Evolutionary conservation across 2,888 invertebrate genomes (phyloP).

Genomic region (Steinernema carpocapsae): DNA sequence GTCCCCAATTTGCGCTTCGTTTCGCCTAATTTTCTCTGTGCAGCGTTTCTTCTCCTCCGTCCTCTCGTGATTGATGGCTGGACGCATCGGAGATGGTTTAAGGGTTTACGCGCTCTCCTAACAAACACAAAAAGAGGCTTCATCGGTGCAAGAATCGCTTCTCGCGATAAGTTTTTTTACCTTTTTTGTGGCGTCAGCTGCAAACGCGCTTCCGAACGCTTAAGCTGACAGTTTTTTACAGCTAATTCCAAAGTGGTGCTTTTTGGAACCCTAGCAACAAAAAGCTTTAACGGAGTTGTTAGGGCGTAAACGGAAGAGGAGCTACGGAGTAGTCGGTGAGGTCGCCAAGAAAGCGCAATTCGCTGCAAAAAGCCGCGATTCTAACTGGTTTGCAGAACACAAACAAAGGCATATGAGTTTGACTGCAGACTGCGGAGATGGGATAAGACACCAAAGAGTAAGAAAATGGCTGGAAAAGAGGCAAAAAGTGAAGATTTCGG

Average conservation of each 20-base stretch:
- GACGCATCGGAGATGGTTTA: not conserved
- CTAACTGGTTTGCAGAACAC: not conserved
- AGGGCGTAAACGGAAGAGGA: no score
- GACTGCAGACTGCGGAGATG: not conserved
- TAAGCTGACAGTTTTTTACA: not conserved
- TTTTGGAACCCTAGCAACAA: no score
- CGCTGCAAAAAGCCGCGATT: not conserved
- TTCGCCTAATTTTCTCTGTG: not conserved
- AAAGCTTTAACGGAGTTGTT: no score
- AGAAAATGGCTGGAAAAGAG: not conserved
- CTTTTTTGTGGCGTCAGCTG: slow-evolving; percentile 6
- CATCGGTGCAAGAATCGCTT: not conserved
- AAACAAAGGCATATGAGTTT: slow-evolving; percentile 9
- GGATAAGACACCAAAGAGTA: not conserved
- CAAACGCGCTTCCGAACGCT: not conserved
- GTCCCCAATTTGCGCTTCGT: not conserved
- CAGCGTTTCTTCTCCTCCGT: not conserved
- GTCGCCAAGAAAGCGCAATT: no score
- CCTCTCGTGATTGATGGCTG: slow-evolving; percentile 10
- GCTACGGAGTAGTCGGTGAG: no score
- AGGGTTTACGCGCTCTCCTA: not conserved
- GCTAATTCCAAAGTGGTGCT: not conserved
- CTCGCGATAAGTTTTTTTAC: slow-evolving; percentile 19
- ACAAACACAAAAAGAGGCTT: not conserved
- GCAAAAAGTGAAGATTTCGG: not conserved